Percentiles rank a stretch among this genome's conserved stretches.
These are phyloP conservation scores for Rutpela maculata DNA, from an alignment of 2,888 invertebrate species.

Conservation along the genomic window DNA sequence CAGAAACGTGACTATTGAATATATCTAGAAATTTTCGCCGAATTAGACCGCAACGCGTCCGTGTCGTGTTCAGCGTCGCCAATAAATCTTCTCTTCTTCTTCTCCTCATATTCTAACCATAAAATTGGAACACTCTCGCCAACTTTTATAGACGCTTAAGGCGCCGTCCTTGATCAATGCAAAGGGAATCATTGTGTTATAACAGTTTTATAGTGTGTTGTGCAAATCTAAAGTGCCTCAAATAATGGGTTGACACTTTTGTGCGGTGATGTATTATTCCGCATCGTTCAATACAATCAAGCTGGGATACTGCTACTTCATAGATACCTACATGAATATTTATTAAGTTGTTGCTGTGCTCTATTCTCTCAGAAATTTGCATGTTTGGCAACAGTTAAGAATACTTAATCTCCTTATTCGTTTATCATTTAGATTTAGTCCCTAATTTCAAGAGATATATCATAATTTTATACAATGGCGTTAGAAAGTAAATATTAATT, in stretches of 20 bases:
- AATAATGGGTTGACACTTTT: conserved; percentile 48
- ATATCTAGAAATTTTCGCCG: not conserved
- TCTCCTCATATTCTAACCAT: conserved; percentile 20
- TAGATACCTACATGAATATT: conserved; percentile 42
- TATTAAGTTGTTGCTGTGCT: conserved; percentile 35
- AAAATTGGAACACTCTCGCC: conserved; percentile 40
- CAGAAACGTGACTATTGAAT: not conserved
- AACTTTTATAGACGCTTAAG: conserved; percentile 54
- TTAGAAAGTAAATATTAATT: not conserved
- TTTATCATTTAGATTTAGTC: conserved; percentile 38
- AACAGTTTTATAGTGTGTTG: conserved; percentile 55
- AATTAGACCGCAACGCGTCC: not conserved
- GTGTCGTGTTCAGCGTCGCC: not conserved
- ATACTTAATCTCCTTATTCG: conserved; percentile 40
- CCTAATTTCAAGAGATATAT: conserved; percentile 15
- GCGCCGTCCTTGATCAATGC: conserved; percentile 54
- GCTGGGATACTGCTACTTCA: conserved; percentile 35
- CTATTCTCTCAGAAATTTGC: conserved; percentile 35
- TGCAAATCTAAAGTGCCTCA: conserved; percentile 52
- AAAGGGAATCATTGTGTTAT: conserved; percentile 55
- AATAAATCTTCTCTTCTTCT: conserved; percentile 28
- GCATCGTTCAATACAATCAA: conserved; percentile 40
- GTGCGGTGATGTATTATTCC: conserved; percentile 47
- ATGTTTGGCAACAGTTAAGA: conserved; percentile 35
- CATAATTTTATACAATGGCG: not conserved